Conservation (phyloP, 2,888 invertebrate genomes). For the Choreutis nemorana region DNA sequence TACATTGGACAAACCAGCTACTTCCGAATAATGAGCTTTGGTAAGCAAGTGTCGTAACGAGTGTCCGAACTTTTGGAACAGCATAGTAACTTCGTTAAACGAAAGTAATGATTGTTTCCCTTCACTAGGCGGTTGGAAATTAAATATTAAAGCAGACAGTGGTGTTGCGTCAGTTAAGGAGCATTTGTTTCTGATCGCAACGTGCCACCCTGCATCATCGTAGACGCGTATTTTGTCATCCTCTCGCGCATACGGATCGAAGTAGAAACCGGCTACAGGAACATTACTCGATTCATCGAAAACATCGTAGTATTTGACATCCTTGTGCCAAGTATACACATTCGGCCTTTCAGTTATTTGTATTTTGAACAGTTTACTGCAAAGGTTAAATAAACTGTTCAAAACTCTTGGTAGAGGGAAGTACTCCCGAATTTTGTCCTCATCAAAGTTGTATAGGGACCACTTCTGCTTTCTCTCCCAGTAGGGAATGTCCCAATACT, state of each 20-base stretch:
- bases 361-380: constrained; percentile 80
- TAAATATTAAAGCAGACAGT: constrained; percentile 83
- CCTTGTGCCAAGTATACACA: constrained; percentile 83
- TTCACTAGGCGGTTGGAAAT: constrained; percentile 73
- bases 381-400: constrained; percentile 78
- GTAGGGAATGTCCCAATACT: constrained; percentile 87
- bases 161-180: constrained; percentile 71
- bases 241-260: constrained; percentile 80
- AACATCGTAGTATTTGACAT: constrained; percentile 84
- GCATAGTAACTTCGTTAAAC: constrained; percentile 75
- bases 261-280: constrained; percentile 83
- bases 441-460: constrained; percentile 72
- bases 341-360: constrained; percentile 72
- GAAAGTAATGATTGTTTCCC: constrained; percentile 75
- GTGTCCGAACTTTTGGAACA: constrained; percentile 90
- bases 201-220: constrained; percentile 77
- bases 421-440: constrained; percentile 77
- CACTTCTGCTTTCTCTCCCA: constrained; percentile 83
- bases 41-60: constrained; percentile 87
- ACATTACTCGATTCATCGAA: constrained; percentile 70
- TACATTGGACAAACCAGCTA: constrained; percentile 84
- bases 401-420: constrained; percentile 85
- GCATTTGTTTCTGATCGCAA: constrained; percentile 79
- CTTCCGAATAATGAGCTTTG: constrained; percentile 81
- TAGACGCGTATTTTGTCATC: constrained; percentile 69